These are phyloP conservation scores for Siphamia tubifer DNA, from an alignment of 2,113 vertebrate genomes.

Conservation along the genomic window DNA sequence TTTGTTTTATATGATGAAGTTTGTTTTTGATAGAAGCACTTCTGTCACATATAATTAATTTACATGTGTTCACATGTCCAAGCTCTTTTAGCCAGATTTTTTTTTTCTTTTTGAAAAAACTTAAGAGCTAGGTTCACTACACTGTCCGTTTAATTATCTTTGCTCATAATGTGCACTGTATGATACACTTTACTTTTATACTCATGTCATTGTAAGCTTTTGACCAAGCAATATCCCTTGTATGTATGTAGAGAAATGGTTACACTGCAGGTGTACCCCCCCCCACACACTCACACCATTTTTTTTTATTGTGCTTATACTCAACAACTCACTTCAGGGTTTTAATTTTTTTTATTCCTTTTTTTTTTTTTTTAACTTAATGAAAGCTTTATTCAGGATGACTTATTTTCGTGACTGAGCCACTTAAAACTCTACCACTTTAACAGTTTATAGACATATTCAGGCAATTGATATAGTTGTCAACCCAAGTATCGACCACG, in stretches of 20 bases:
- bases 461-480: not conserved
- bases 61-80: conserved; percentile 23
- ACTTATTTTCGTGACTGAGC: conserved; percentile 33
- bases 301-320: conserved; percentile 42
- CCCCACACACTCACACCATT: no score
- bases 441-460: conserved; percentile 18
- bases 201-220: conserved; percentile 45
- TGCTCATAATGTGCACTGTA: conserved; percentile 52
- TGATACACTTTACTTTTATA: conserved; percentile 60
- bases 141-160: conserved; percentile 29
- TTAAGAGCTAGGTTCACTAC: conserved; percentile 18
- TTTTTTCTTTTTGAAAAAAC: conserved; percentile 10
- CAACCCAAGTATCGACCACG: not conserved
- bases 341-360: no score
- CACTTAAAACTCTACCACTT: conserved; percentile 37
- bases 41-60: conserved; percentile 15
- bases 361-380: conserved; percentile 44
- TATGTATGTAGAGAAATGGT: conserved; percentile 44
- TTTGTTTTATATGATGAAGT: conserved; percentile 46
- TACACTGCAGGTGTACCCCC: conserved; percentile 39
- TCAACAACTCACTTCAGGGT: conserved; percentile 54
- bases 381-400: conserved; percentile 40
- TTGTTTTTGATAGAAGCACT: conserved; percentile 43
- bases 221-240: conserved; percentile 71
- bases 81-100: conserved; percentile 25